Evolutionary conservation across 2,797 vertebrate genomes (phyloP), one percentile per base, ranked within the genome.

Genomic region (Coregonus ussuriensis): DNA sequence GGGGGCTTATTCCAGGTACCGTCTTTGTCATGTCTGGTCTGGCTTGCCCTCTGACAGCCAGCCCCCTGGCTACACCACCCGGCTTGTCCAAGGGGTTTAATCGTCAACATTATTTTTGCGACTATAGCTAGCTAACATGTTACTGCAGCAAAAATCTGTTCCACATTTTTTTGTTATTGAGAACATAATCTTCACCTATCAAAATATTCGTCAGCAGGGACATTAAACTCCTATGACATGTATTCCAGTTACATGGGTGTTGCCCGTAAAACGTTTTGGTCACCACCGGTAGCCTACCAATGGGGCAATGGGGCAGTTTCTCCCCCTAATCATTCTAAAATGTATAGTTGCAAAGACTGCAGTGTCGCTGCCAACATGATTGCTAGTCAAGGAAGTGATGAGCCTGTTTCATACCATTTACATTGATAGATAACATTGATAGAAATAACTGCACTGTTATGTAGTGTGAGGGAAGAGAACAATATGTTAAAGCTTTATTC

Each of bases 161-260:
- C 3, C 21, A 25, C 9, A 25, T 63, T 9, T 25, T 25, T 63
- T 63, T 13, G 59, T 63, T 63, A 63, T 25, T 63, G 59, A 29
- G 59, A 63, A 63, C 9, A 11, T 62, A 21, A 62, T 63, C 59
- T 9, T 13, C 59, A 25, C 59, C 3, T 63, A 29, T 9, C 9
- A 29, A n/a, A n/a, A 9, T 15, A 16, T 47, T 47, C 9, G 9
- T 47, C 41, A 47, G 9, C 41, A 13, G 41, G 41, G 9, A 47
- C 41, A 47, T 47, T 47, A 9, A 47, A 47, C 41, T 47, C 41
- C 41, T 11, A 3, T 47, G 41, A 11, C 41, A 47, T 47, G 56
- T 59, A n/a, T 59, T 15, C 25, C 9, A 53, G 53, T 54, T 29
- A 21, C 37, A 85, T 80, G 86, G 86, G 86, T 89, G 88, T 89